phyloP scores from a whole-genome alignment of 2,113 vertebrate species.

The Genyomyrus donnyi region DNA sequence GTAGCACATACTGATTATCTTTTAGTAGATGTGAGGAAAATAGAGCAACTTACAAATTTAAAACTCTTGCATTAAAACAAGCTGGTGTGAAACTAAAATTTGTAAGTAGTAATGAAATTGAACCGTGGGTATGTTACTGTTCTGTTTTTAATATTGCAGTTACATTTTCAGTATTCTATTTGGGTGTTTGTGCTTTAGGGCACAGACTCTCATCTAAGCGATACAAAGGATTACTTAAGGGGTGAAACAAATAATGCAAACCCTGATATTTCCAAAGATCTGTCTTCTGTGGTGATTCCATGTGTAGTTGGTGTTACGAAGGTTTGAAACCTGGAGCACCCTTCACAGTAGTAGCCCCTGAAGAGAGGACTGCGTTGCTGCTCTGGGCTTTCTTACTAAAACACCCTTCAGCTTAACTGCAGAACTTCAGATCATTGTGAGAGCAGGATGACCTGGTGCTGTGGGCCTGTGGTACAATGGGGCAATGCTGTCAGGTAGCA shows the following conservation, averaged over 20 bases:
- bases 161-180: neutral
- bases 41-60: neutral
- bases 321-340: neutral
- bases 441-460: neutral
- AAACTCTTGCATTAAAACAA: neutral
- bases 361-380: neutral
- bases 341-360: neutral
- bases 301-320: neutral
- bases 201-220: neutral
- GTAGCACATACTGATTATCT: neutral
- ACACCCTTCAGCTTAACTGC: neutral
- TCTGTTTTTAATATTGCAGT: neutral
- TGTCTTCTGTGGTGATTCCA: neutral
- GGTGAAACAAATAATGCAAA: neutral
- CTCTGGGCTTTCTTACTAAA: neutral
- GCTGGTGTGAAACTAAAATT: neutral
- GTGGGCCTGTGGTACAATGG: neutral
- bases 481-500: neutral
- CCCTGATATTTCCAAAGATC: neutral
- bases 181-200: neutral
- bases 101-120: neutral
- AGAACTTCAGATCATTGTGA: neutral
- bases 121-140: neutral
- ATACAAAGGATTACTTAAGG: neutral
- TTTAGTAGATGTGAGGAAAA: neutral